phyloP scores from a whole-genome alignment of 2,888 invertebrate genomes.

The Chelonus formosanus region DNA sequence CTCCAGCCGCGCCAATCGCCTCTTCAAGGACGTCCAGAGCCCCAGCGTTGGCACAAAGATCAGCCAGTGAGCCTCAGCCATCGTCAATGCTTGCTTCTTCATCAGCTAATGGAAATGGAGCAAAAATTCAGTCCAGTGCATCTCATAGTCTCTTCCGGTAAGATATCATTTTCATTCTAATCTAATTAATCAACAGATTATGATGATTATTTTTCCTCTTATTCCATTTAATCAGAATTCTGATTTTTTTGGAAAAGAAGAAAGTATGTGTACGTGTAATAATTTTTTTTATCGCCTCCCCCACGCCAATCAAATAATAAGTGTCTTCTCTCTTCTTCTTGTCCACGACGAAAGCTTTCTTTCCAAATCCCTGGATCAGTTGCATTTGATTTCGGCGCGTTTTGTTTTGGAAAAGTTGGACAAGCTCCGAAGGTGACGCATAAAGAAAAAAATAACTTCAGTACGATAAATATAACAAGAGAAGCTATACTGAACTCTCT shows the following conservation, averaged over 20 bases:
- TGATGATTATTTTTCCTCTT: neutral
- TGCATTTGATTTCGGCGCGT: constrained; percentile 65
- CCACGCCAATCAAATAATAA: constrained; percentile 25
- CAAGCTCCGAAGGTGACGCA: constrained; percentile 61
- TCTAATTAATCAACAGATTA: neutral
- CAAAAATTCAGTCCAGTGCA: constrained; percentile 58
- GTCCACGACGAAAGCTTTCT: constrained; percentile 56
- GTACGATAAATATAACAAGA: constrained; percentile 12
- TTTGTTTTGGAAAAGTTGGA: constrained; percentile 64
- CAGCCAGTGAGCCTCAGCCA: constrained; percentile 72
- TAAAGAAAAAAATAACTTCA: constrained; percentile 29
- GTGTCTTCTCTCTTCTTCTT: constrained; percentile 28
- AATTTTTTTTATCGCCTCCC: neutral
- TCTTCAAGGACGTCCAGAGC: constrained; percentile 64
- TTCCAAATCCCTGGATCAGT: constrained; percentile 64
- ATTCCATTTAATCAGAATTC: neutral
- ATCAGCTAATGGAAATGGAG: constrained; percentile 61
- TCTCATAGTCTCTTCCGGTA: constrained; percentile 61
- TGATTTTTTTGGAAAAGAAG: constrained; percentile 5
- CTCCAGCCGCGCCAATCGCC: constrained; percentile 70
- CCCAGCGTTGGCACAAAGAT: constrained; percentile 70
- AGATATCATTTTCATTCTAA: constrained; percentile 27
- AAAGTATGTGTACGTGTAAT: too few relatives aligned
- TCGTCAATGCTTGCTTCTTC: constrained; percentile 67
- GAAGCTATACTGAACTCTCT: constrained; percentile 2